Percentiles rank a stretch among this genome's conserved stretches.
Evolutionary conservation across 2,888 invertebrate genomes (phyloP).

Genomic region (Mongoloraphidia duomilia): DNA sequence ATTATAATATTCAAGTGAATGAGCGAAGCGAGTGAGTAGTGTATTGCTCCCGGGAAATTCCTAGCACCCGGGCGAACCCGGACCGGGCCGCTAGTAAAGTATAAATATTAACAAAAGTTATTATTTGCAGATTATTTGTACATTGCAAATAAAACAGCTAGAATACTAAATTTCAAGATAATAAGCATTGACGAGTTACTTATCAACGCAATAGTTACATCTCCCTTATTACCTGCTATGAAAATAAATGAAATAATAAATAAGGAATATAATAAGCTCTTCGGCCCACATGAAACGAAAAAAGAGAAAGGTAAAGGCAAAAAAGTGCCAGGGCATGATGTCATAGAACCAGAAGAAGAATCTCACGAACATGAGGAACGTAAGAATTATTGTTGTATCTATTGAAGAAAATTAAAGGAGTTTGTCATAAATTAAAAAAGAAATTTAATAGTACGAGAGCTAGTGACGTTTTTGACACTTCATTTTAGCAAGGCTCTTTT

Average conservation of each 20-base stretch:
- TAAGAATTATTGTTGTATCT: neutral
- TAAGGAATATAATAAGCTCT: slow-evolving; percentile 14
- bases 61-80: too few species aligned
- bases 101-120: slow-evolving; percentile 1
- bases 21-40: too few species aligned
- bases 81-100: too few species aligned
- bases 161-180: slow-evolving; percentile 30
- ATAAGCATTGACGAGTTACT: slow-evolving; percentile 36
- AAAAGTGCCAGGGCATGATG: neutral
- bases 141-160: slow-evolving; percentile 27
- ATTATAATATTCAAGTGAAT: too few species aligned
- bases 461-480: too few species aligned
- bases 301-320: slow-evolving; percentile 6
- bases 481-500: too few species aligned
- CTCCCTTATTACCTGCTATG: slow-evolving; percentile 12
- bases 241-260: slow-evolving; percentile 21
- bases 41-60: too few species aligned
- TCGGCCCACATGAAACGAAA: slow-evolving; percentile 7
- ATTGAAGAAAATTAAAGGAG: too few species aligned
- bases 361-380: neutral
- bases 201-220: slow-evolving; percentile 24
- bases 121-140: slow-evolving; percentile 21
- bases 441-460: too few species aligned
- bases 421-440: too few species aligned
- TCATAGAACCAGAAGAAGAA: neutral